Base-by-base conservation (phyloP, 2,113 vertebrate species). In the Mobula hypostoma region DNA sequence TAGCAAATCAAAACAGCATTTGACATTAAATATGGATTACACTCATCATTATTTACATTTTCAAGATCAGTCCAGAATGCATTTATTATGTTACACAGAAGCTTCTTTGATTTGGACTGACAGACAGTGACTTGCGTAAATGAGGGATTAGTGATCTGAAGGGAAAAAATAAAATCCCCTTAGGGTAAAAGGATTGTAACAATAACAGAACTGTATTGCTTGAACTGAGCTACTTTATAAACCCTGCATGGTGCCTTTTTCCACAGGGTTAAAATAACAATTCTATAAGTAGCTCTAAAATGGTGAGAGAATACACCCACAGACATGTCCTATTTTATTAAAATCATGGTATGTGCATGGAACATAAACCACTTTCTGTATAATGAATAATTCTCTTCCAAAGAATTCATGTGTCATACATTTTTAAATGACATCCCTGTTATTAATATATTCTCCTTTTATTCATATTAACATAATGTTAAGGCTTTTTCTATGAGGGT, bases 221-320 rank as follows among this genome's bases (percentile, higher is more conserved):
- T 93, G 36, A 93, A 93, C 40, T 24, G 5, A 93, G 70, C 91
- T 74, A 93, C 91, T 93, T 93, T 48, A 93, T 93, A 93, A 93
- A 74, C 68, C 24, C 91, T 93, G 68, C 19, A 27, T 76, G 91
- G 21, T 93, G 70, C 68, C 48, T 74, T 74, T 74, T 56, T 48
- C 40, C 36, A 93, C 72, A 93, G 74, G 91, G 91, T 93, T 93
- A 93, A 93, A 72, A 76, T 74, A 93, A 93, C 91, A 93, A 93
- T 56, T 12, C 21, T 74, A 3, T 74, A 74, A 93, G 70, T 87
- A 15, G 91, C 24, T 14, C 7, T 76, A 40, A 93, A 93, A 93
- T 74, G 91, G 40, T 74, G 91, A 92, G 88, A 92, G 68, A 74
- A 48, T 72, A 74, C 68, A 93, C 29, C 85, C n/a, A 74, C 40